These are phyloP conservation scores for Chalcis sispes DNA, from an alignment of 2,888 invertebrate genomes.

Conservation along the genomic window DNA sequence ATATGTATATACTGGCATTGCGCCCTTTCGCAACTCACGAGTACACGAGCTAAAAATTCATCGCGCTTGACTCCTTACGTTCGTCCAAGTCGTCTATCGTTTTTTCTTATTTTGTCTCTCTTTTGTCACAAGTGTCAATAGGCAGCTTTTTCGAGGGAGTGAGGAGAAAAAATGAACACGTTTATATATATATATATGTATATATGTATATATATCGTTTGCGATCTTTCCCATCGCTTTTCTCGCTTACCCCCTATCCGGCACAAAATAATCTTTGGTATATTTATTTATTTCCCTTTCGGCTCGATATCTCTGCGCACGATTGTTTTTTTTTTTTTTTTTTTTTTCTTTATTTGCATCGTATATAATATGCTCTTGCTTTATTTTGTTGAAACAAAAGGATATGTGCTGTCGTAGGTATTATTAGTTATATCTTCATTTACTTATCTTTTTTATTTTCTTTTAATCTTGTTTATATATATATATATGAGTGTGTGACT, in stretches of 20 bases:
- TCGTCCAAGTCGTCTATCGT: no score
- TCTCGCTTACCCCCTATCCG: not conserved
- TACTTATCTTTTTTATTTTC: conserved; percentile 22
- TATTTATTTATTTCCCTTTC: conserved; percentile 33
- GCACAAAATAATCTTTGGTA: conserved; percentile 48
- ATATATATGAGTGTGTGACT: conserved; percentile 42
- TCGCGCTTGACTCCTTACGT: no score
- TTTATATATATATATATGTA: conserved; percentile 3
- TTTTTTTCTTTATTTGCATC: conserved; percentile 28
- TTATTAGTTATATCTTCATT: conserved; percentile 42
- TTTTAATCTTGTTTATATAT: conserved; percentile 35
- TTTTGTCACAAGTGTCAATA: conserved; percentile 43
- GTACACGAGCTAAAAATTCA: not conserved
- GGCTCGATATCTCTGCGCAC: conserved; percentile 48
- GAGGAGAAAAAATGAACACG: conserved; percentile 12
- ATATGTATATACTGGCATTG: not conserved
- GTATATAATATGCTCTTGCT: conserved; percentile 9
- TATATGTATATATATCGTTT: conserved; percentile 1
- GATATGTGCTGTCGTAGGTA: conserved; percentile 64
- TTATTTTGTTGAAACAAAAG: conserved; percentile 61
- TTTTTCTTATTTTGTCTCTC: conserved; percentile 50
- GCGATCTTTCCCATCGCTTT: not conserved
- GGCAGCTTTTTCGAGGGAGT: conserved; percentile 40
- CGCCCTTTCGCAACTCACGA: not conserved
- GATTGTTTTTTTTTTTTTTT: conserved; percentile 13